A percentile compares a stretch with the other conserved stretches of the same genome.
phyloP scores from a whole-genome alignment of 2,113 vertebrate genomes.

The Apodemus sylvaticus region DNA sequence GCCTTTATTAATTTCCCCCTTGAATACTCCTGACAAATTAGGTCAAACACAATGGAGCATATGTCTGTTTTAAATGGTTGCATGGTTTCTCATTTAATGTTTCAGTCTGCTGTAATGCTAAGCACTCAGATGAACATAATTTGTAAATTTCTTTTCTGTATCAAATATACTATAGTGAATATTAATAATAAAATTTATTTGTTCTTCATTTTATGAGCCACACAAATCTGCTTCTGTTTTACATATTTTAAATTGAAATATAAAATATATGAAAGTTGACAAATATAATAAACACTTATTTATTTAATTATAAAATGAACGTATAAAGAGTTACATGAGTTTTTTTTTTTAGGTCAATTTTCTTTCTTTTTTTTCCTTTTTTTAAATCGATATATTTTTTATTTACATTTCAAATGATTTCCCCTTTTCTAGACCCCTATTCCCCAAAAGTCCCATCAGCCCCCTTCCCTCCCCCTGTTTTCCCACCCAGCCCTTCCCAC shows the following conservation, averaged over 20 bases:
- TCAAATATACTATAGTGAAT: background rate
- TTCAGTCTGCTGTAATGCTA: background rate
- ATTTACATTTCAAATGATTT: too few species aligned
- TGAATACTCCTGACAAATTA: constrained; percentile 46
- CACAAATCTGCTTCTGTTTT: background rate
- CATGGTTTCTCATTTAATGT: background rate
- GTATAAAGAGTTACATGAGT: background rate
- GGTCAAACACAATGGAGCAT: constrained; percentile 34
- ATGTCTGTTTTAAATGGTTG: background rate
- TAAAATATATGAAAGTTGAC: background rate
- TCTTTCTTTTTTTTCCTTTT: too few species aligned
- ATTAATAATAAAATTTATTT: background rate
- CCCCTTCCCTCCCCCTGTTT: too few species aligned
- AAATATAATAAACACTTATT: background rate
- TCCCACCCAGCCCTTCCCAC: too few species aligned
- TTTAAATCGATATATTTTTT: too few species aligned
- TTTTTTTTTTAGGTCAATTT: too few species aligned
- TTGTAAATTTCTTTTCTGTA: background rate
- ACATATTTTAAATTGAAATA: background rate
- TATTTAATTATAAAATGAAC: background rate
- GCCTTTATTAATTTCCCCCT: constrained; percentile 4
- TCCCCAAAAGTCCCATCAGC: too few species aligned
- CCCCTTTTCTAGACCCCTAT: too few species aligned
- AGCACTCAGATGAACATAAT: background rate
- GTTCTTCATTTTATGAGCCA: background rate